Evolutionary conservation across 1,140 invertebrate genomes (phyloP).

Genomic region (Eufriesea mexicana): DNA sequence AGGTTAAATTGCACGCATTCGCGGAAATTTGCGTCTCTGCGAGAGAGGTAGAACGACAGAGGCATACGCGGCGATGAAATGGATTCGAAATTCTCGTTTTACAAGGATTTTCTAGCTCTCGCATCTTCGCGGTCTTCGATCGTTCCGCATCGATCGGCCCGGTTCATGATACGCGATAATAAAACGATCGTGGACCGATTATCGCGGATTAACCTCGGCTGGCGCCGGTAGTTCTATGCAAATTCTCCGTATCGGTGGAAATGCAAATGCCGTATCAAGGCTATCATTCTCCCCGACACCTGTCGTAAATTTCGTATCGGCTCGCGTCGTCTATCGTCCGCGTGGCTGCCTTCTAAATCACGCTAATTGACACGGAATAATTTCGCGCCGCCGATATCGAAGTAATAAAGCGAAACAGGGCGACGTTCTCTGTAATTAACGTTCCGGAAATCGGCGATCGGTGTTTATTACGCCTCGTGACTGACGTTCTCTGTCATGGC

Average conservation of each 20-base stretch:
- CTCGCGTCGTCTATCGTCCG: conserved; percentile 46
- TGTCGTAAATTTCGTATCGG: conserved; percentile 56
- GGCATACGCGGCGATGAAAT: no score
- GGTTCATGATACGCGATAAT: background rate
- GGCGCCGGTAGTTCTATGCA: conserved; percentile 20
- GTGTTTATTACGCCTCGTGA: background rate
- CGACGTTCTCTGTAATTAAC: conserved; percentile 18
- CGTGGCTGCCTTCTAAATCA: conserved; percentile 56
- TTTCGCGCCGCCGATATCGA: conserved; percentile 30
- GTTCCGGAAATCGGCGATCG: conserved; percentile 2
- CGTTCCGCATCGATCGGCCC: no score
- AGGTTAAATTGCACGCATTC: no score
- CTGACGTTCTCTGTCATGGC: background rate
- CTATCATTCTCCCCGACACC: conserved; percentile 49
- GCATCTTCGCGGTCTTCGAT: no score
- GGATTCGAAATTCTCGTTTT: background rate
- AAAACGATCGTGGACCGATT: background rate
- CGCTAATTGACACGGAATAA: conserved; percentile 66
- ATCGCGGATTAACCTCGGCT: conserved; percentile 1
- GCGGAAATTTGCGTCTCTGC: no score
- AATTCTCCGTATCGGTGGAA: conserved; percentile 30
- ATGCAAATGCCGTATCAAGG: conserved; percentile 51
- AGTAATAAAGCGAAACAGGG: conserved; percentile 14
- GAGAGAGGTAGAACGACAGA: no score
- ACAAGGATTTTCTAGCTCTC: background rate